Evolutionary conservation across 2,113 vertebrate species (phyloP), one percentile per base, ranked within the genome.

Genomic region (Siphamia tubifer): DNA sequence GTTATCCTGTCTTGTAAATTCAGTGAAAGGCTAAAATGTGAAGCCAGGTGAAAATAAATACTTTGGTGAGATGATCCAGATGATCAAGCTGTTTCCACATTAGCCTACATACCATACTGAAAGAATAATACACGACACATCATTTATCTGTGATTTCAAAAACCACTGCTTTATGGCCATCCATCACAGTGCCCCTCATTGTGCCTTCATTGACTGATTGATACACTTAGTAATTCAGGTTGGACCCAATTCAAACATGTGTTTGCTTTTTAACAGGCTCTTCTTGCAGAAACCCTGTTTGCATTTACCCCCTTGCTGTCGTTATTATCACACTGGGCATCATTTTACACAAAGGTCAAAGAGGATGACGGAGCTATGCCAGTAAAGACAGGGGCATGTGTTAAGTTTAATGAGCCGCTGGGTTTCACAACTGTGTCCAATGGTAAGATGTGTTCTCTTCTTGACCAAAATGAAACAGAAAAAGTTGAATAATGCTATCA

Each of bases 231-330:
- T 68, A 77, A 77, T 65, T 60, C 70, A 57, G 23, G 40, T 66
- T 87, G 86, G 87, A 78, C 17, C 3, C 8, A 42, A 55, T 87
- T 88, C 75, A 90, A 84, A 83, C 62, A 76, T 71, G 53, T 81
- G 77, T 79, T 85, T 89, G 68, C 82, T 87, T 85, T 86, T 84
- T 75, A 73, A 84, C 49, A 39, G 78, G 49, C 69, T 84, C 67
- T 61, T 84, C 75, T 81, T 81, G 83, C 79, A 70, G 64, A 73
- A 43, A 68, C 76, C 55, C 81, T 76, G 80, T 65, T 83, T 71
- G 74, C 81, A 88, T 87, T 88, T 88, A 90, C 48, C 43, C 25
- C 66, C 70, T 19, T 35, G 25, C 72, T 79, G 81, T 74, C 73
- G 67, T 80, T 39, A 82, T 84, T 84, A 82, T 68, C 32, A n/a